Base-by-base conservation (phyloP, 2,888 invertebrate species). In the Acanthosepion lycidas region DNA sequence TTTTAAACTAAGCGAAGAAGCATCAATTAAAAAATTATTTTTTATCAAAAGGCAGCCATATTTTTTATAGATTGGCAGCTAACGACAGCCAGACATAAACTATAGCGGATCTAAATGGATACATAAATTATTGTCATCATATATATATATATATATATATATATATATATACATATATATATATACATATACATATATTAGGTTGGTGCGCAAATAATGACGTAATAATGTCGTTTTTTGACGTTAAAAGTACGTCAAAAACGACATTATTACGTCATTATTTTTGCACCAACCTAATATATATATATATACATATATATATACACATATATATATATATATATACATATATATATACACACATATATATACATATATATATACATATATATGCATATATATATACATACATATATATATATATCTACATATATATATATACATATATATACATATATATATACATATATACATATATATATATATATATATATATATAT, bases 131-230 rank as follows among this genome's bases (percentile, higher is more conserved):
- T 42, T 42, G 42, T 1, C 42, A 42, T 42, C 42, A 2, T 42
- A 8, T 15, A 42, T 23, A 91, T n/a, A 91, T 91, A 91, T 42
- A 91, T 91, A 91, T 5, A 91, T 91, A 91, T 91, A 33, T 91
- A 91, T 91, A 91, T 42, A 91, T 91, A 91, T 91, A 91, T 91
- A 91, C 42, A 91, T 91, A 91, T 91, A 91, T 42, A 91, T 91
- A 91, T 91, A 91, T 23, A 91, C 2, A 91, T 42, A 33, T 91
- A 91, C 42, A 12, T 42, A 42, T 91, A 42, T n/a, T n/a, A n/a
- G n/a, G n/a, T n/a, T n/a, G n/a, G n/a, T n/a, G n/a, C n/a, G n/a
- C n/a, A n/a, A n/a, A n/a, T n/a, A n/a, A n/a, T n/a, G n/a, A n/a
- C n/a, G n/a, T n/a, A n/a, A n/a, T n/a, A n/a, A n/a, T n/a, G n/a